Conservation (phyloP, 2,888 invertebrate species). For the Agrochola lychnidis region DNA sequence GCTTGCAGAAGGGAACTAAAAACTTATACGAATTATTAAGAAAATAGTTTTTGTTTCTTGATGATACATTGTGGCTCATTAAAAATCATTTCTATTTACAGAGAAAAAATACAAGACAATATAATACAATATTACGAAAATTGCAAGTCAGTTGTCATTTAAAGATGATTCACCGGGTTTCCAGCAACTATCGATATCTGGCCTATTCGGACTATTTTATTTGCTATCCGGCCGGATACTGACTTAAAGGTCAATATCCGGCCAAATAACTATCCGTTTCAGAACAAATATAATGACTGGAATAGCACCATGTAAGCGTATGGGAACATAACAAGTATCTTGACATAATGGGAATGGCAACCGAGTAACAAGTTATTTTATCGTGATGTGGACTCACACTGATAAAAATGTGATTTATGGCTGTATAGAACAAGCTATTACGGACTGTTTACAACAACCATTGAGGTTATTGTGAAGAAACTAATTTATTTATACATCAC, state of each 20-base stretch:
- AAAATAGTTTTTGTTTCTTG: not conserved
- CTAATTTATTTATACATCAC: conserved; percentile 6
- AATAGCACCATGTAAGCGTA: no score
- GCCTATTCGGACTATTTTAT: not conserved
- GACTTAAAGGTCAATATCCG: not conserved
- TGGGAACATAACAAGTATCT: not conserved
- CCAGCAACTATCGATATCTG: not conserved
- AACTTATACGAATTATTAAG: not conserved
- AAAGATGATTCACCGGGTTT: not conserved
- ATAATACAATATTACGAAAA: no score
- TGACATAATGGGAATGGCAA: not conserved
- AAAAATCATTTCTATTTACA: not conserved
- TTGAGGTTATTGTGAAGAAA: conserved; percentile 14
- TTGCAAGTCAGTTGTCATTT: not conserved
- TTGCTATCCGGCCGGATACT: not conserved
- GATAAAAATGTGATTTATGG: conserved; percentile 8
- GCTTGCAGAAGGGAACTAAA: not conserved
- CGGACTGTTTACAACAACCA: conserved; percentile 5
- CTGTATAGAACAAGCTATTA: conserved; percentile 25
- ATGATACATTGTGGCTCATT: not conserved
- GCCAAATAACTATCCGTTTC: not conserved
- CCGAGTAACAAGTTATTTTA: not conserved
- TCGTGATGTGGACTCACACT: conserved; percentile 1
- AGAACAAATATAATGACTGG: not conserved
- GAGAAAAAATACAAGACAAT: no score